These are phyloP conservation scores for Basileuterus tristriatus DNA, from an alignment of 2,797 vertebrate genomes.

Conservation along the genomic window DNA sequence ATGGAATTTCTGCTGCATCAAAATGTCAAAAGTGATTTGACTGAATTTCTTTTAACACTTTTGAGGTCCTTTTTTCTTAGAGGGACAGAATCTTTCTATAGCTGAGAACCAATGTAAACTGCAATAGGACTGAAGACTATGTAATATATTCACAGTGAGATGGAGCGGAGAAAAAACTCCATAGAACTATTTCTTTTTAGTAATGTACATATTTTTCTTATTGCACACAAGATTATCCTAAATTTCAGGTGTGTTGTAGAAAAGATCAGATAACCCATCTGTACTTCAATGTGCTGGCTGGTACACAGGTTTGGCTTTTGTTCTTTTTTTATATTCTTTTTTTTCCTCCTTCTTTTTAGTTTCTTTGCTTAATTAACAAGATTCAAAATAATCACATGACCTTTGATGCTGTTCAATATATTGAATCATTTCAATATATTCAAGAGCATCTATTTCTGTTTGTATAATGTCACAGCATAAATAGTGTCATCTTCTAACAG, in stretches of 20 bases:
- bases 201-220: not conserved
- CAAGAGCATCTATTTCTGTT: conserved; percentile 41
- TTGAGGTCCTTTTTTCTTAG: not conserved
- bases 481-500: conserved; percentile 14
- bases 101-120: not conserved
- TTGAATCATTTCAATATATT: not conserved
- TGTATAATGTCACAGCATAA: conserved; percentile 23
- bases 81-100: not conserved
- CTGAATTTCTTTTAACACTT: not conserved
- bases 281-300: not conserved
- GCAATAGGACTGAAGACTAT: not conserved
- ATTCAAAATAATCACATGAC: conserved; percentile 20
- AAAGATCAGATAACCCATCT: not conserved
- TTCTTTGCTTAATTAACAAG: conserved; percentile 18
- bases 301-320: not conserved
- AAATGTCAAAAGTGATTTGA: not conserved
- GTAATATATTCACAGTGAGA: not conserved
- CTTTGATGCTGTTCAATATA: not conserved
- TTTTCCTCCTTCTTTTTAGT: not conserved
- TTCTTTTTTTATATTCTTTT: not conserved
- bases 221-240: not conserved
- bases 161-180: not conserved
- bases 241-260: not conserved
- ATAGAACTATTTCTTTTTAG: not conserved
- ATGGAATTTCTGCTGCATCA: not conserved